Base-by-base conservation (phyloP, 2,888 invertebrate genomes). In the Philopedon plagiatum region DNA sequence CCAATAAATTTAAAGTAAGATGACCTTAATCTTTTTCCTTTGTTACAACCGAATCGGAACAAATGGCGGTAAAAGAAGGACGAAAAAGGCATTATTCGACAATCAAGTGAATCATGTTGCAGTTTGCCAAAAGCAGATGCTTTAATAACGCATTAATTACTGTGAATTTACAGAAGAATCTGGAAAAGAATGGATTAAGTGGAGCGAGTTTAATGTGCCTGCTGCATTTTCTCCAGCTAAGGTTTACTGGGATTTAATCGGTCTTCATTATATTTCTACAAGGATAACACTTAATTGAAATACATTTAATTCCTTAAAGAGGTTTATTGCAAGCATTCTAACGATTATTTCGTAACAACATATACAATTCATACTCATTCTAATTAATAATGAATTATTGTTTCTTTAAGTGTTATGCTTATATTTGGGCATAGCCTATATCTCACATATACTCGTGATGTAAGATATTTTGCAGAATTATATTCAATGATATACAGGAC, bases 131-230 rank as follows among this genome's bases (percentile, higher is more conserved):
- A 76, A 77, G 76, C 77, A 79, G 78, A 76, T 70, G 80, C 79
- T 80, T 81, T 81, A 81, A 81, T 82, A 80, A 78, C 79, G 75
- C 79, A 77, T 80, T 80, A 81, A 81, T 80, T 80, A 80, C 78
- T 64, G 74, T 75, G 74, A 75, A 80, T 68, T 78, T 76, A 75
- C 72, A 76, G 73, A 78, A 65, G 65, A 60, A 58, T 64, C 56
- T 34, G 68, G 58, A 70, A 64, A 70, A 41, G 49, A 64, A 61
- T 57, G 26, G 61, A 60, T 41, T 65, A 51, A 49, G 54, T 65
- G 37, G 61, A 44, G 60, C 60, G 64, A 26, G 32, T 29, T 44
- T 71, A 71, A 71, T 71, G 65, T 19, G 54, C 19, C 65, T n/a
- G 49, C 34, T 61, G 71, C 58, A 71, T 51, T 71, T 71, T 71